Percentiles rank a stretch among this genome's conserved stretches.
These are phyloP conservation scores for Phytoseiulus persimilis DNA, from an alignment of 2,888 invertebrate species.

Conservation along the genomic window DNA sequence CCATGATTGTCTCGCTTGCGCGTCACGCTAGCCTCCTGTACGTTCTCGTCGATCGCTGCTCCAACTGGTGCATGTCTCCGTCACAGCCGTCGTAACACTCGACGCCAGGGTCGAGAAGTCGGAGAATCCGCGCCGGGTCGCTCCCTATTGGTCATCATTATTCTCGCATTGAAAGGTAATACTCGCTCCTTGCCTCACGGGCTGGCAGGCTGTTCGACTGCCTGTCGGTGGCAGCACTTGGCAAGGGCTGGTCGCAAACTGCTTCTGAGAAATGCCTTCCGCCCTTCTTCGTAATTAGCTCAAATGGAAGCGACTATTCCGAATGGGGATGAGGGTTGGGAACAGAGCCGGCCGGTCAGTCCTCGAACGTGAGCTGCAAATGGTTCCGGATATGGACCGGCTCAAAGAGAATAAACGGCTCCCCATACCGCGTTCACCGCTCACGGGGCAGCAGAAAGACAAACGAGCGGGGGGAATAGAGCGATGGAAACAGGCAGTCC, in stretches of 20 bases:
- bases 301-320: not conserved
- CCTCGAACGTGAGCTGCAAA: not conserved
- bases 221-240: not conserved
- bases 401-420: not conserved
- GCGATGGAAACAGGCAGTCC: not conserved
- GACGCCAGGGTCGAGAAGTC: not conserved
- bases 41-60: too few species aligned
- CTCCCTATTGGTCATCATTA: not conserved
- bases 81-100: not conserved
- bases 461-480: not conserved
- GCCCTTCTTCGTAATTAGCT: conserved; percentile 5
- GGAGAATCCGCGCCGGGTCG: not conserved
- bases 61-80: not conserved
- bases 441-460: not conserved
- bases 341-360: not conserved
- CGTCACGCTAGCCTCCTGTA: not conserved
- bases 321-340: not conserved
- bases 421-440: not conserved
- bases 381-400: not conserved
- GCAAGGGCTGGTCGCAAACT: not conserved
- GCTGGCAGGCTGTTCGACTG: not conserved
- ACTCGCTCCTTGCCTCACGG: not conserved
- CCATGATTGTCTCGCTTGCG: not conserved
- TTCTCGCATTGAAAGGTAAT: conserved; percentile 5
- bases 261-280: conserved; percentile 5